Conservation (phyloP, 2,888 invertebrate genomes). For the Drosophila differens region DNA sequence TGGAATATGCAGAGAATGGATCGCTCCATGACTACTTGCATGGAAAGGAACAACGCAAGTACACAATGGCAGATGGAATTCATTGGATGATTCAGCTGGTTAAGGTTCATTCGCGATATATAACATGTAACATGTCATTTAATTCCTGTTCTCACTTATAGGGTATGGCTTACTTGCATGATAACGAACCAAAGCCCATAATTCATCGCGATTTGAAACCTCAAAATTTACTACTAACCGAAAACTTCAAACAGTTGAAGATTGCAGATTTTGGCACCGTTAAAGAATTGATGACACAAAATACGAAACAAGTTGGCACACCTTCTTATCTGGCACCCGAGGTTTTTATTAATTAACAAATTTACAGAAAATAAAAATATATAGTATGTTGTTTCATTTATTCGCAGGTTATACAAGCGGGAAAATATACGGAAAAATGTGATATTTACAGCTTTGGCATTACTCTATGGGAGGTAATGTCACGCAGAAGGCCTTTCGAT, state of each 20-base stretch:
- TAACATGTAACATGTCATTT: not conserved
- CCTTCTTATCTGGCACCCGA: not conserved
- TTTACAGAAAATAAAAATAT: too few species aligned
- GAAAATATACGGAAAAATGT: not conserved
- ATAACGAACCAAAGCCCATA: not conserved
- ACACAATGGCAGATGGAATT: not conserved
- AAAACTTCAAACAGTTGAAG: constrained; percentile 6
- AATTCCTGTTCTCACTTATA: not conserved
- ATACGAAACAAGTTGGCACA: fast-evolving
- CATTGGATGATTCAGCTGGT: constrained; percentile 5
- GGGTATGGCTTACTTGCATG: constrained; percentile 19
- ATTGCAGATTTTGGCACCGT: constrained; percentile 7
- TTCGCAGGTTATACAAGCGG: too few species aligned
- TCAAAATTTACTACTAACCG: constrained; percentile 20
- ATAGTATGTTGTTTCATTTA: too few species aligned
- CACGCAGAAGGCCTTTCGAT: not conserved
- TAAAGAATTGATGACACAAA: not conserved
- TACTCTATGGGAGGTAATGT: not conserved
- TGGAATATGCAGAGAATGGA: constrained; percentile 1
- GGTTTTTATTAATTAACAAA: not conserved
- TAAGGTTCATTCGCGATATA: not conserved
- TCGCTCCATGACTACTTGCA: constrained; percentile 1
- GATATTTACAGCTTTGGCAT: not conserved
- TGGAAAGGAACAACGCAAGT: not conserved
- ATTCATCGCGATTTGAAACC: constrained; percentile 41